Evolutionary conservation across 2,113 vertebrate genomes (phyloP).

Genomic region (Ochotona curzoniae): DNA sequence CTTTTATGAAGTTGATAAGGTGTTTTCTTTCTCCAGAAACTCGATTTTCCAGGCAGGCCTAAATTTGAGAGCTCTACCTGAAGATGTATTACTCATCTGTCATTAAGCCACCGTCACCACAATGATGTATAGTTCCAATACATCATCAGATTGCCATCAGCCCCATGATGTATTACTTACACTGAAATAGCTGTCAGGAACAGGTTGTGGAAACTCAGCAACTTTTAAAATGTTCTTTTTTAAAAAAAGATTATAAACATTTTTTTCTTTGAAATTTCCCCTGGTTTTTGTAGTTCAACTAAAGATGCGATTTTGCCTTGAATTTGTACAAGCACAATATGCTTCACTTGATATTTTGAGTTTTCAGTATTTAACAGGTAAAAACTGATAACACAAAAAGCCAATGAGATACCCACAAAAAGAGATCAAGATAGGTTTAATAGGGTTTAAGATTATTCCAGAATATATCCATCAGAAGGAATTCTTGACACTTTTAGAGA

Average conservation of each 20-base stretch:
- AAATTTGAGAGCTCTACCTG: constrained; percentile 82
- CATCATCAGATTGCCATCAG: constrained; percentile 82
- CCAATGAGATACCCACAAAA: neutral
- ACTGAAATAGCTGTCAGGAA: constrained; percentile 70
- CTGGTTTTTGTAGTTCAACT: neutral
- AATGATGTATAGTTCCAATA: constrained; percentile 85
- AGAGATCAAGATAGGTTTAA: neutral
- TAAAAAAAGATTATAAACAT: constrained; percentile 59
- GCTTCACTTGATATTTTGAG: neutral
- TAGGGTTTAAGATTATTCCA: neutral
- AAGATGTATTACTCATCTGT: constrained; percentile 85
- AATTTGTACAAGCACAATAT: neutral
- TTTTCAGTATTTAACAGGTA: neutral
- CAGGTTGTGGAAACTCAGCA: constrained; percentile 74
- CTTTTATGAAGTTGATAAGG: constrained; percentile 74
- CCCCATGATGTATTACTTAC: constrained; percentile 81
- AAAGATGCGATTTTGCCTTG: constrained; percentile 36
- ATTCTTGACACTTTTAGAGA: neutral
- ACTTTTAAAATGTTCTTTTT: constrained; percentile 75
- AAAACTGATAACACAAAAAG: neutral
- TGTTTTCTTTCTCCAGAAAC: constrained; percentile 69
- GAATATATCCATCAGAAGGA: neutral
- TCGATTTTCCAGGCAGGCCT: constrained; percentile 71
- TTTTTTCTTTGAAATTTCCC: constrained; percentile 64
- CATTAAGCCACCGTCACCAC: constrained; percentile 76